phyloP scores from a whole-genome alignment of 23 tunicate genomes.

The Trididemnum nubilum region DNA sequence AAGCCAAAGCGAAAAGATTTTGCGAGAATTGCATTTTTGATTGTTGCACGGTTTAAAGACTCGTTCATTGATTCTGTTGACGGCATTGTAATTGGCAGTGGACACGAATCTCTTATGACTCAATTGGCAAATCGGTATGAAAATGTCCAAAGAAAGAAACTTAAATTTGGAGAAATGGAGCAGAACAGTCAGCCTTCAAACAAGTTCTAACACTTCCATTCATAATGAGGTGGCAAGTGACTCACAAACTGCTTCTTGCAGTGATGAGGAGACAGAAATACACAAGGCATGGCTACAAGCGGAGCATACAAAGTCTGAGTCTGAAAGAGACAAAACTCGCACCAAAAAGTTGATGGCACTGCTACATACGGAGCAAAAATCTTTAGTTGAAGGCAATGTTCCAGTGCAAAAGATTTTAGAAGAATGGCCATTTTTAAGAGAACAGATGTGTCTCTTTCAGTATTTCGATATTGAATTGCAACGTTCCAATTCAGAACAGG shows the following conservation, averaged over 20 bases:
- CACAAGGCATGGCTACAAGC: background rate
- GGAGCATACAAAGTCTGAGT: background rate
- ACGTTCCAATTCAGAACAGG: background rate
- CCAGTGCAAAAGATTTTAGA: background rate
- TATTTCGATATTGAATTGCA: background rate
- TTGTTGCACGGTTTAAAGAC: background rate
- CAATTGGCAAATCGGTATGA: background rate
- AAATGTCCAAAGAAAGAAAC: background rate
- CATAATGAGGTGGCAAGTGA: background rate
- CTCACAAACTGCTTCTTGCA: background rate
- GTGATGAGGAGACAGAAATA: background rate
- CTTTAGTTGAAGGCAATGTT: background rate
- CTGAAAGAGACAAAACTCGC: background rate
- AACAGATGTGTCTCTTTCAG: constrained; percentile 1
- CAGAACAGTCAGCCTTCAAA: background rate
- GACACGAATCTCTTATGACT: constrained; percentile 1
- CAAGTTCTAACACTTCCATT: background rate
- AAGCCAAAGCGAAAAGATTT: background rate
- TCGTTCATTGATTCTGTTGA: background rate
- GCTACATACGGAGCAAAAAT: background rate
- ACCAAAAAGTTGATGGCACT: background rate
- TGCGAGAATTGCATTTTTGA: background rate
- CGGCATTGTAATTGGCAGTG: background rate
- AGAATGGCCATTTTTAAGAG: background rate
- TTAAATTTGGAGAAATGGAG: background rate